Evolutionary conservation across 2,113 vertebrate species (phyloP), one percentile per base, ranked within the genome.

Genomic region (Nibea albiflora): DNA sequence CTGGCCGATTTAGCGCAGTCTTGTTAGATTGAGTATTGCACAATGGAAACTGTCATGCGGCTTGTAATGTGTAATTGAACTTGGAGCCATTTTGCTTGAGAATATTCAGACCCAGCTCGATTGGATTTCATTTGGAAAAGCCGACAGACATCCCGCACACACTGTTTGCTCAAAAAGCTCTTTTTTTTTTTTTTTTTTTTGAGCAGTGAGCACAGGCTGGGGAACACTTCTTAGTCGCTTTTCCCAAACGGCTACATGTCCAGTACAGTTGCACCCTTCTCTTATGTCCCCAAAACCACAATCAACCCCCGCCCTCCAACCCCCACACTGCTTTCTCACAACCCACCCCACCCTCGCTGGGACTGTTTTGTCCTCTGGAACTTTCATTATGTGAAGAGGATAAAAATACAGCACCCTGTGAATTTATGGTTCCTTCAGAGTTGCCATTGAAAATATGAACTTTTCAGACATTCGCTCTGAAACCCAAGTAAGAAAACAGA

Each of bases 401-500:
- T 94, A 95, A 93, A 95, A 96, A 95, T 93, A 95, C 85, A 90
- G 88, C 72, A 74, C 80, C 73, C 90, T 91, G 92, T 93, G 89
- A 95, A 94, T 94, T 95, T 93, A 94, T 91, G 92, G 91, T 83
- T 89, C 85, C 66, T 75, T 84, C 76, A 76, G 69, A 87, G 89
- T 87, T 94, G 91, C 92, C 92, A 93, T 93, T 90, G 90, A 94
- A 95, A 95, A 94, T 93, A 94, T 92, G 86, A 92, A 91, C 85
- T 86, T 92, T 94, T 94, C 85, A 91, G 91, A 93, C 89, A 78
- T 92, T 92, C 62, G 58, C 89, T 85, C 91, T 84, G 90, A 93
- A 94, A 95, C 91, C 91, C 80, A 87, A 94, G 92, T 91, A 95
- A 91, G 89, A 94, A 94, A 95, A 95, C 94, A 95, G 87, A 92